Conservation (phyloP, 2,113 vertebrate genomes). For the Furnarius figulus region DNA sequence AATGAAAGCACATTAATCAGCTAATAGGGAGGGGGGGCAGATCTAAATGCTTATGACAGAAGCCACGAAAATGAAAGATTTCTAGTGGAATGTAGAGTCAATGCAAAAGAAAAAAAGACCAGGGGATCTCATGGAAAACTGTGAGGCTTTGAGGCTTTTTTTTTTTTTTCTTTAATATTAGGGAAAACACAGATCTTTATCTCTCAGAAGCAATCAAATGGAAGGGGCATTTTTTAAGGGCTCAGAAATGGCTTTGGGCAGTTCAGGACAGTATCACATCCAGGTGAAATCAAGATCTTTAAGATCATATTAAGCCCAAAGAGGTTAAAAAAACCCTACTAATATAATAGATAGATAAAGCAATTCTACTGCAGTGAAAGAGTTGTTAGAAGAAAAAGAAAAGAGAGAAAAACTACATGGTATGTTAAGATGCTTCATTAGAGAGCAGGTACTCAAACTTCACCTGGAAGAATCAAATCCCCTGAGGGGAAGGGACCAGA, state of each 20-base stretch:
- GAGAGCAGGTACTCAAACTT: constrained; percentile 2
- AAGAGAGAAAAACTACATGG: background rate
- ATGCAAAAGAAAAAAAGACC: background rate
- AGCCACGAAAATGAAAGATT: background rate
- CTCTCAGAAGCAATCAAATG: background rate
- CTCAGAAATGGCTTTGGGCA: background rate
- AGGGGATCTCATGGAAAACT: background rate
- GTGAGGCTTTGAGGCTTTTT: background rate
- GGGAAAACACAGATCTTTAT: background rate
- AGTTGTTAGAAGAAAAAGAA: background rate
- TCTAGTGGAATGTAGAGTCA: background rate
- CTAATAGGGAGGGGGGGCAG: background rate
- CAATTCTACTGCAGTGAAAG: background rate
- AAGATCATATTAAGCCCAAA: background rate
- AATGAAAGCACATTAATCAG: constrained; percentile 48
- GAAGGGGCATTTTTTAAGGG: background rate
- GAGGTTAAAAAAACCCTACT: background rate
- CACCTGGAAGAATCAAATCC: constrained; percentile 1
- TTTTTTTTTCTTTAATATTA: background rate
- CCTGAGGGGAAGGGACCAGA: background rate
- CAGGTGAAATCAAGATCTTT: background rate
- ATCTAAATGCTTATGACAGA: background rate
- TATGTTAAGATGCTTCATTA: background rate
- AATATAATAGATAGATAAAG: background rate
- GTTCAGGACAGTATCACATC: background rate